Base-by-base conservation (phyloP, 2,888 invertebrate species). In the Margaritifera margaritifera region DNA sequence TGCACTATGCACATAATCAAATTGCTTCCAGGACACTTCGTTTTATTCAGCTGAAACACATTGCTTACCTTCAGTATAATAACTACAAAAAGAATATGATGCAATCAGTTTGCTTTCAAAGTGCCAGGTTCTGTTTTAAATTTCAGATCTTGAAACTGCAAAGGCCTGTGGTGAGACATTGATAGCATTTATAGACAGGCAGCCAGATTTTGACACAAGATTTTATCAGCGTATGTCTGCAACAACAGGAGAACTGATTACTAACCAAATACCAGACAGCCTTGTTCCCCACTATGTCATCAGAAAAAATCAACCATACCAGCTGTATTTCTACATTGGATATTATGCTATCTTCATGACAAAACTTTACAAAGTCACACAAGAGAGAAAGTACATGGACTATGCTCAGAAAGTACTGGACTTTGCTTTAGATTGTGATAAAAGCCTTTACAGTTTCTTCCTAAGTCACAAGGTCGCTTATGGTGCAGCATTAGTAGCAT, bases 391-490 rank as follows among this genome's bases (percentile, higher is more conserved):
- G 31, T 77, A 69, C 64, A 63, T 79, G 15, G 66, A 73, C 18
- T 66, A 66, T 56, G 76, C 76, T 8, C 69, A 73, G 42, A 22
- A 52, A 4, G 62, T 79, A 25, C 58, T 79, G 20, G 77, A 79
- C 61, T 77, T 79, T 56, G 68, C 75, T 8, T 53, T 77, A 5
- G 64, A 64, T 8, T 77, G 77, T 53, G 71, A 79, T 60, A 71
- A 79, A 62, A 66, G 69, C 59, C 64, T 79, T 18, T 74, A 66
- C 27, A 64, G 57, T 55, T 71, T 68, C 56, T 72, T 71, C 64
- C 75, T 74, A 25, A 77, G 75, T 66, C 79, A 79, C 58, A 79
- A 75, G 55, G 74, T 77, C 11, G 71, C 70, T 6, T 77, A 75
- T 51, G 79, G 72, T 18, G 79, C 79, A 2, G 75, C 74, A 6